Evolutionary conservation across 2,888 invertebrate genomes (phyloP).

Genomic region (Liodrosophila aerea): DNA sequence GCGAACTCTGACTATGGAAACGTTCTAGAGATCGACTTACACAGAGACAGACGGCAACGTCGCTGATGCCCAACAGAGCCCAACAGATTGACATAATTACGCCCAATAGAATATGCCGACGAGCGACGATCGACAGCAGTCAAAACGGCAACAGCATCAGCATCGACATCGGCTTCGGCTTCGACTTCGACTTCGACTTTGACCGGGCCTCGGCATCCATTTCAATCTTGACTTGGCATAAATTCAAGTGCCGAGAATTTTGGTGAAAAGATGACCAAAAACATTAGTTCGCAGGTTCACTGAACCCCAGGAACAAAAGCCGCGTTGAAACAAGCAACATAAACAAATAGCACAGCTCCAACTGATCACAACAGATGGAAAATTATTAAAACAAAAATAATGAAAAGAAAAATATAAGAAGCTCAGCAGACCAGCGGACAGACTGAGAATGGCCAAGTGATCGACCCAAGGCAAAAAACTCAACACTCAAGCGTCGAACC

Average conservation of each 20-base stretch:
- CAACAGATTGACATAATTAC: slow-evolving; percentile 66
- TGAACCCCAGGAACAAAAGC: slow-evolving; percentile 55
- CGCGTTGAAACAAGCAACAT: slow-evolving; percentile 8
- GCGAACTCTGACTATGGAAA: slow-evolving; percentile 38
- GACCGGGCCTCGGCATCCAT: slow-evolving; percentile 45
- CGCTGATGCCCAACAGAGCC: slow-evolving; percentile 14
- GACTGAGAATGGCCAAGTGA: neutral
- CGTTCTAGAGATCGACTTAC: slow-evolving; percentile 32
- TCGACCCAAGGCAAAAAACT: neutral
- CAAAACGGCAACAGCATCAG: too few species aligned
- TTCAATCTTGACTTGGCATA: slow-evolving; percentile 53
- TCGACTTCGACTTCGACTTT: too few species aligned
- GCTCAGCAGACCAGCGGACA: neutral
- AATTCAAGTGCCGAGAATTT: slow-evolving; percentile 63
- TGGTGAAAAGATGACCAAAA: slow-evolving; percentile 29
- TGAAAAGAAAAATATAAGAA: neutral
- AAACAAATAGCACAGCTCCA: slow-evolving; percentile 10
- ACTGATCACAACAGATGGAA: slow-evolving; percentile 17
- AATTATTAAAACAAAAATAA: neutral
- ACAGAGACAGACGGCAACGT: slow-evolving; percentile 11
- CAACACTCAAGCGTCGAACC: slow-evolving; percentile 7
- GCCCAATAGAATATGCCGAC: slow-evolving; percentile 27
- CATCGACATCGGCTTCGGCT: neutral
- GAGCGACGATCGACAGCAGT: slow-evolving; percentile 6
- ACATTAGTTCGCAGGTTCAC: slow-evolving; percentile 41